phyloP scores from a whole-genome alignment of 35 echinoderm and acorn worm genomes.

The Chiridota heheva region DNA sequence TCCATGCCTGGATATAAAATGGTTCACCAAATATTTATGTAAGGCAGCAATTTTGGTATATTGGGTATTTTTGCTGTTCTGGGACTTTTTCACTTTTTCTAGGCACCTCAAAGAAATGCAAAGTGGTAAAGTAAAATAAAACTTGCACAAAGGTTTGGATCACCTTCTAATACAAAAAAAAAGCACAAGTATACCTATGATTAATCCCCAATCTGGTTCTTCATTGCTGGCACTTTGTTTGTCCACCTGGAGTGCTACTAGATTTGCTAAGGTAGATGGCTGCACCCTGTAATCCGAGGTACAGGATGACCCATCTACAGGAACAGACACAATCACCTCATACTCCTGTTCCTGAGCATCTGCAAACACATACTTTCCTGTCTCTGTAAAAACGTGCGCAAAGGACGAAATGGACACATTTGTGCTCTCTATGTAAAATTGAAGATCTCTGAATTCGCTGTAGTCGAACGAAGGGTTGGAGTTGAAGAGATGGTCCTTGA shows the following conservation, averaged over 20 bases:
- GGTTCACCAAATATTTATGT: too few relatives aligned
- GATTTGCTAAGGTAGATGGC: conserved; percentile 66
- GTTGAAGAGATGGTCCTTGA: conserved; percentile 98
- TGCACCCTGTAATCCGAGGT: conserved; percentile 45
- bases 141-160: too few relatives aligned
- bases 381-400: conserved; percentile 91
- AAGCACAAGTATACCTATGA: conserved; percentile 87
- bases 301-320: conserved; percentile 62
- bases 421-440: conserved; percentile 74
- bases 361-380: conserved; percentile 86
- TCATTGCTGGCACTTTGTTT: conserved; percentile 78
- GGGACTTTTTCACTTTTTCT: too few relatives aligned
- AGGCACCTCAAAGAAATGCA: too few relatives aligned
- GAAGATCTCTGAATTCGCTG: conserved; percentile 81
- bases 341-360: conserved; percentile 74
- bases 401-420: conserved; percentile 79
- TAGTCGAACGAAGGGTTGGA: conserved; percentile 94
- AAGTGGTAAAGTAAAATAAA: too few relatives aligned
- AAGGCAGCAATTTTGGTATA: too few relatives aligned
- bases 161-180: too few relatives aligned
- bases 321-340: conserved; percentile 91
- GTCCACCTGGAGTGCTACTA: conserved; percentile 48
- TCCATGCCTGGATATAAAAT: too few relatives aligned
- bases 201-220: conserved; percentile 96
- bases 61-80: too few relatives aligned